Base-by-base conservation (phyloP, 1,140 invertebrate species). In the Rhagoletis pomonella region DNA sequence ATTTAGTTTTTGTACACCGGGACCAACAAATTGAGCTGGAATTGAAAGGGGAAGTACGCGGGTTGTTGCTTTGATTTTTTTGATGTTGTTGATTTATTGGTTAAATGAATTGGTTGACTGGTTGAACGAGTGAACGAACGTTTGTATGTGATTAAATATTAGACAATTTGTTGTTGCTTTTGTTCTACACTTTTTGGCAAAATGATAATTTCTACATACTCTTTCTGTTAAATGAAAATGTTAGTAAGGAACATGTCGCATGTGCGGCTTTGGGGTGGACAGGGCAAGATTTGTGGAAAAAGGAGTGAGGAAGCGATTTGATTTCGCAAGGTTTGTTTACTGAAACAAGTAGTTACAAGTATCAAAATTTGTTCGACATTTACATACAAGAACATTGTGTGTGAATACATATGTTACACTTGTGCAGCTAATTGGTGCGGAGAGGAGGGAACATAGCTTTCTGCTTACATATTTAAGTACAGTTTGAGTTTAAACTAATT, bases 21-120 rank as follows among this genome's bases (percentile, higher is more conserved):
- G 94, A 89, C 94, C 94, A 90, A 96, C 94, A 91, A 96, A 93
- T 94, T 96, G 95, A 94, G 95, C 95, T 95, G 91, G 88, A 94
- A 93, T 86, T 90, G 73, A 92, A 88, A 88, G 87, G 86, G 87
- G 81, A 87, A 88, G 87, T 90, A 87, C 85, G 89, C 64, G 73
- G 86, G 86, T 88, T 88, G 86, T 85, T 86, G 58, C 87, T 87
- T 87, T 86, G 65, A 64, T 88, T 87, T 81, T 81, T 77, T 14
- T 84, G 29, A 29, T 29, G 29, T 87, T 9, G 60, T 62, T 85
- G 81, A 88, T 86, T 69, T 29, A 42, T 86, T 42, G 84, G 59
- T 86, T 86, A 69, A 88, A 73, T 88, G 73, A 85, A n/a, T 87
- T 77, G 87, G 84, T 44, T 85, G 85, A 47, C 64, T 69, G 87